Evolutionary conservation across 2,113 vertebrate species (phyloP).

Genomic region (Fukomys damarensis): DNA sequence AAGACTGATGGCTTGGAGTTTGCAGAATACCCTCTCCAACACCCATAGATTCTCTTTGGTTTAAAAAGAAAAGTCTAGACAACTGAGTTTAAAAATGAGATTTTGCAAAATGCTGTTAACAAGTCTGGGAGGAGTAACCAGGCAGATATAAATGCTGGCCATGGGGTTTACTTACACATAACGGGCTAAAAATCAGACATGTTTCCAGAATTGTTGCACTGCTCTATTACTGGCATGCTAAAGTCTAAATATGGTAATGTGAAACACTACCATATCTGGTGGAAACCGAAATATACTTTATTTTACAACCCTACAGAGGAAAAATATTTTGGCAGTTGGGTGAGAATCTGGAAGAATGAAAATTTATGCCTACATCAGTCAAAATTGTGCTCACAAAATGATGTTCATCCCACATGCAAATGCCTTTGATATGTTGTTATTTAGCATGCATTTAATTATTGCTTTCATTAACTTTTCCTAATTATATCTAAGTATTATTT

Average conservation of each 20-base stretch:
- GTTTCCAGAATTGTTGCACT: slow-evolving; percentile 56
- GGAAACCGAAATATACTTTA: slow-evolving; percentile 61
- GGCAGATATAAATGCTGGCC: slow-evolving; percentile 45
- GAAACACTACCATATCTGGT: slow-evolving; percentile 57
- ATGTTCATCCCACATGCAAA: slow-evolving; percentile 49
- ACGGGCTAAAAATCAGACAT: slow-evolving; percentile 65
- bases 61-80: slow-evolving; percentile 17
- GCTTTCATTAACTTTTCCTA: slow-evolving; percentile 75
- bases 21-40: slow-evolving; percentile 26
- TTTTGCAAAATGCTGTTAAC: slow-evolving; percentile 61
- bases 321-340: slow-evolving; percentile 71
- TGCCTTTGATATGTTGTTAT: slow-evolving; percentile 42
- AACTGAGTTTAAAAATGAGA: slow-evolving; percentile 52
- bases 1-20: slow-evolving; percentile 12
- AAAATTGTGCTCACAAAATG: slow-evolving; percentile 43
- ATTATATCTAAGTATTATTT: slow-evolving; percentile 77
- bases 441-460: slow-evolving; percentile 74
- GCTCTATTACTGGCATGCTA: slow-evolving; percentile 57
- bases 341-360: slow-evolving; percentile 59
- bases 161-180: slow-evolving; percentile 20
- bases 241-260: slow-evolving; percentile 69
- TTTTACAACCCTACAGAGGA: slow-evolving; percentile 63
- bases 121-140: slow-evolving; percentile 49
- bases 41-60: slow-evolving; percentile 10
- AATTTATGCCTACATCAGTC: slow-evolving; percentile 53